Base-by-base conservation (phyloP, 2,888 invertebrate genomes). In the Desoria tigrina region DNA sequence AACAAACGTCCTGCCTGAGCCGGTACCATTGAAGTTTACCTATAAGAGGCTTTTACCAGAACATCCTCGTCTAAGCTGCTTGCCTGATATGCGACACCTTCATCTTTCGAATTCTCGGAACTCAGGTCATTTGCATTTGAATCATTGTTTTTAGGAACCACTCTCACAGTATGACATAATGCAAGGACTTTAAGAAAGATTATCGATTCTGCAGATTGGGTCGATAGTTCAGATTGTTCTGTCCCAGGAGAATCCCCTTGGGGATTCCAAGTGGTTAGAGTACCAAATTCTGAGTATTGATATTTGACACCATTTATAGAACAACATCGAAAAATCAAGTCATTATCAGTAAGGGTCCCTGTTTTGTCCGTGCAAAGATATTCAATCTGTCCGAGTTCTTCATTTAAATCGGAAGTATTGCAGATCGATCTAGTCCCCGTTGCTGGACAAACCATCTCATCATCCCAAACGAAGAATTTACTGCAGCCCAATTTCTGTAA, bases 341-440 rank as follows among this genome's bases (percentile, higher is more conserved):
- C 95, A 80, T 99, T 99, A 81, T 97, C 95, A 0, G 99, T 99
- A 26, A 99, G 83, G 0, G 99, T 99, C 18, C 99, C 99, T 0
- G 99, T 99, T 83, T 99, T 99, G 79, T 99, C 99, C 0, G 94
- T 92, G 6, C 99, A 83, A 16, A 99, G 84, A 81, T 97, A 99
- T 39, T 93, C 92, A 74, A 99, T 92, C 63, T 98, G 84, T 0
- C 99, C 99, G 61, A 99, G 82, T 81, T 99, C 99, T 82, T 99
- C 99, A 0, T 98, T 96, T 73, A 99, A 97, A 3, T 98, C 99
- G 1, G 97, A 97, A 62, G 95, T 95, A 79, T 91, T 92, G 1
- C 87, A 88, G 54, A 87, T 81, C 0, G 90, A 89, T 7, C 98
- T 85, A 66, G 96, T 95, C 14, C 96, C 93, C 0, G 96, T 96